These are phyloP conservation scores for Microchrysa polita DNA, from an alignment of 2,888 invertebrate species.

Conservation along the genomic window DNA sequence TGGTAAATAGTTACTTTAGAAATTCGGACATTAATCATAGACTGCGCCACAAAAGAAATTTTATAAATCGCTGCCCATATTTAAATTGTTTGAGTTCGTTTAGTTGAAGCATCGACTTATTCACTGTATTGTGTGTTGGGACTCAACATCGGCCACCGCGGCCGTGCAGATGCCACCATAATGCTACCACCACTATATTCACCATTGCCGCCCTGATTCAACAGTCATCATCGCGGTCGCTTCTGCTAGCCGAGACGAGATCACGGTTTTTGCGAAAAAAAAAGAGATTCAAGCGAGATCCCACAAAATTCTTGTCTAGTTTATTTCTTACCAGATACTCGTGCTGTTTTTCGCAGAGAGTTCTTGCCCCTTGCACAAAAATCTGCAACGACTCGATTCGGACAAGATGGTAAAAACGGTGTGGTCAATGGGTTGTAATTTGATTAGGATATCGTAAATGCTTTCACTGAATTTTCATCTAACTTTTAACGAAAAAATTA, in stretches of 20 bases:
- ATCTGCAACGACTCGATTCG: background rate
- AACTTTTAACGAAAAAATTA: too few relatives aligned
- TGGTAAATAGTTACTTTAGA: constrained; percentile 46
- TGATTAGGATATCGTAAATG: too few relatives aligned
- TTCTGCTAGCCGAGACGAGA: too few relatives aligned
- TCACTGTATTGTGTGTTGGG: constrained; percentile 39
- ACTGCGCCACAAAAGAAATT: constrained; percentile 43
- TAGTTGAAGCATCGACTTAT: constrained; percentile 42
- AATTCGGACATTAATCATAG: constrained; percentile 46
- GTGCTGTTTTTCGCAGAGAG: constrained; percentile 37
- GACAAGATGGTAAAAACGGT: constrained; percentile 14
- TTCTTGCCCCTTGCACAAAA: constrained; percentile 39
- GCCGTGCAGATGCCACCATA: constrained; percentile 1
- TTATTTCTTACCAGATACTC: constrained; percentile 41
- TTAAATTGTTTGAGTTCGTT: constrained; percentile 45
- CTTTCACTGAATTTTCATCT: too few relatives aligned
- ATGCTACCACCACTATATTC: background rate
- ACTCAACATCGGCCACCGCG: too few relatives aligned
- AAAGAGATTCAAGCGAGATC: constrained; percentile 17
- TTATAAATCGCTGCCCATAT: constrained; percentile 47
- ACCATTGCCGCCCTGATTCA: constrained; percentile 15
- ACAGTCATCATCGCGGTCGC: background rate
- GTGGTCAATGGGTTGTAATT: constrained; percentile 13
- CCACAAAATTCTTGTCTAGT: constrained; percentile 40
- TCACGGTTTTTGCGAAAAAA: too few relatives aligned